Evolutionary conservation across 1,140 invertebrate genomes (phyloP), one percentile per base, ranked within the genome.

Genomic region (Bacillus rossius): DNA sequence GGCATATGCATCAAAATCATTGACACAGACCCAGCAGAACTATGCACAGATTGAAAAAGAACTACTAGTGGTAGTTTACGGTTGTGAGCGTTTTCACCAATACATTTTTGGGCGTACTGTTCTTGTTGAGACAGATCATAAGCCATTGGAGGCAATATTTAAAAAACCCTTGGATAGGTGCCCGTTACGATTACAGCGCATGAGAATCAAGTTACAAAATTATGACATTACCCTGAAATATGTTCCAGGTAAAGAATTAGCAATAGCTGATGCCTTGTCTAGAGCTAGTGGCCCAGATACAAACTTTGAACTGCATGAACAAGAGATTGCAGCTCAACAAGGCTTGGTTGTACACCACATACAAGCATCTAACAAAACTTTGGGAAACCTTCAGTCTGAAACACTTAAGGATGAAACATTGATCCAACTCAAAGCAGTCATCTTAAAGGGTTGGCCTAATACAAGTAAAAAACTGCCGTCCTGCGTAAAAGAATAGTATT

Each of bases 111-210:
- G 75, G n/a, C 61, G 62, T 3, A 49, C 67, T 25, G 74, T 78
- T 58, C 60, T 61, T 8, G 58, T 77, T 2, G 40, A 60, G 14
- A 76, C 73, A 2, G 78, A 79, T 64, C 75, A 79, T 57, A 72
- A 76, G 40, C 75, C 76, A 0, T 56, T 80, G 8, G 34, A 71
- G 20, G 65, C 65, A 1, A 51, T 71, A 17, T 69, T 71, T 51
- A 64, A 65, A 34, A 63, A 65, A 41, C 65, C 63, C n/a, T n/a
- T 51, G 65, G 64, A 42, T 64, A n/a, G n/a, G n/a, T n/a, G n/a
- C n/a, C n/a, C n/a, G n/a, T n/a, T 67, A 42, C 65, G 63, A 5
- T 51, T 59, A 19, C 60, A 67, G 62, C 62, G 65, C 1, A 65
- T 65, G 20, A 45, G 42, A 5, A 17, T 45, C 3, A 17, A 45